These are phyloP conservation scores for Sterrhoptilus dennistouni DNA, from an alignment of 2,113 vertebrate genomes.

Conservation along the genomic window DNA sequence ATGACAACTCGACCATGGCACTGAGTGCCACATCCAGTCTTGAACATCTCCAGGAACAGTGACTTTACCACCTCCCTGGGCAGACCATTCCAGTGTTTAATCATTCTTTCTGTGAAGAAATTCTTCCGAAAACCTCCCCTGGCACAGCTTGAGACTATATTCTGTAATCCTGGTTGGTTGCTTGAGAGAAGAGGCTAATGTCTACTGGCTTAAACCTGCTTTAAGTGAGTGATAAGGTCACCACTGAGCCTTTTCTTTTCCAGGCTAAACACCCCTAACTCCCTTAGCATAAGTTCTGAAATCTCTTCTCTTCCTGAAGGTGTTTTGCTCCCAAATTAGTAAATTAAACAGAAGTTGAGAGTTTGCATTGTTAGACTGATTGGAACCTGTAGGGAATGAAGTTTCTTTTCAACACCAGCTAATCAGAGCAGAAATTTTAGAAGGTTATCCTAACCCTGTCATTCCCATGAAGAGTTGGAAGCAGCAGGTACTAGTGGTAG, in stretches of 20 bases:
- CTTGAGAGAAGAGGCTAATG: neutral
- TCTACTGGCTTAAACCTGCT: neutral
- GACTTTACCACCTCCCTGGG: neutral
- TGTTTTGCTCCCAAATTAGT: neutral
- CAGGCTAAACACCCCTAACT: neutral
- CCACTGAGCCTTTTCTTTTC: neutral
- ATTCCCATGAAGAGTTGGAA: neutral
- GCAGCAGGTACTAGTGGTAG: neutral
- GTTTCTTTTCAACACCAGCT: neutral
- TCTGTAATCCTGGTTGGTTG: fast-evolving
- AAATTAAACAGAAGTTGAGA: neutral
- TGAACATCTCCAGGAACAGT: neutral
- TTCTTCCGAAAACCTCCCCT: neutral
- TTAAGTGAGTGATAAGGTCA: neutral
- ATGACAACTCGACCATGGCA: neutral
- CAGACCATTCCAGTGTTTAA: neutral
- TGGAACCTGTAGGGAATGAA: neutral
- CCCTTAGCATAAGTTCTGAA: neutral
- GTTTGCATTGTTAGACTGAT: neutral
- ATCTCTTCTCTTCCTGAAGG: neutral
- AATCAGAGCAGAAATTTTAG: neutral
- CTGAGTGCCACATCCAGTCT: neutral
- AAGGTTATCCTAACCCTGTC: neutral
- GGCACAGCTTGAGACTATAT: neutral
- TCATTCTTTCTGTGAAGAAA: neutral